phyloP scores from a whole-genome alignment of 64 coral and sea anemone species.

The Hydrozoanthus tunicans region DNA sequence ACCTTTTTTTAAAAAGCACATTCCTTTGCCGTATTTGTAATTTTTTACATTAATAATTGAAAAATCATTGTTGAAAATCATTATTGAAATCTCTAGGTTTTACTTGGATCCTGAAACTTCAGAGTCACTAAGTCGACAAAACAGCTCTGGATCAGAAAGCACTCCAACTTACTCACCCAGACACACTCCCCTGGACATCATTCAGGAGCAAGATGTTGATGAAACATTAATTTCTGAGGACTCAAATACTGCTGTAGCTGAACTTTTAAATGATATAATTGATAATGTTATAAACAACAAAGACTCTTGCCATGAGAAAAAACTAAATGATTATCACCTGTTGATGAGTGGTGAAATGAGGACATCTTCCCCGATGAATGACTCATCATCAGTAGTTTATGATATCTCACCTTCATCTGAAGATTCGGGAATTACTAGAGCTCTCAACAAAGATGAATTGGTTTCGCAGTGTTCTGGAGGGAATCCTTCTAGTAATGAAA shows the following conservation, averaged over 20 bases:
- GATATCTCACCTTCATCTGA: conserved; percentile 73
- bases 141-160: conserved; percentile 62
- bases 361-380: conserved; percentile 18
- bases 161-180: conserved; percentile 2
- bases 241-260: conserved; percentile 40
- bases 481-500: background rate
- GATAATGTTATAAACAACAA: conserved; percentile 23
- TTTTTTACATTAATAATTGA: too few relatives aligned
- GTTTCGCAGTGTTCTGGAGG: conserved; percentile 3
- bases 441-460: conserved; percentile 46
- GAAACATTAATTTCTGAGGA: conserved; percentile 35
- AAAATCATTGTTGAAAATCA: background rate
- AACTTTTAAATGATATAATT: conserved; percentile 72
- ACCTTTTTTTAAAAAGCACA: too few relatives aligned
- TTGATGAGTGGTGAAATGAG: conserved; percentile 37
- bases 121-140: conserved; percentile 81
- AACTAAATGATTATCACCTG: conserved; percentile 11
- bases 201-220: conserved; percentile 7
- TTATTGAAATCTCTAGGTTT: conserved; percentile 56
- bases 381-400: background rate
- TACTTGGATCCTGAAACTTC: conserved; percentile 78
- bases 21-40: too few relatives aligned
- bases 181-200: background rate
- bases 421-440: conserved; percentile 77
- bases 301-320: conserved; percentile 31